Percentiles rank a stretch among this genome's conserved stretches.
Evolutionary conservation across 2,888 invertebrate species (phyloP).

Genomic region (Acanthococcus lagerstroemiae): DNA sequence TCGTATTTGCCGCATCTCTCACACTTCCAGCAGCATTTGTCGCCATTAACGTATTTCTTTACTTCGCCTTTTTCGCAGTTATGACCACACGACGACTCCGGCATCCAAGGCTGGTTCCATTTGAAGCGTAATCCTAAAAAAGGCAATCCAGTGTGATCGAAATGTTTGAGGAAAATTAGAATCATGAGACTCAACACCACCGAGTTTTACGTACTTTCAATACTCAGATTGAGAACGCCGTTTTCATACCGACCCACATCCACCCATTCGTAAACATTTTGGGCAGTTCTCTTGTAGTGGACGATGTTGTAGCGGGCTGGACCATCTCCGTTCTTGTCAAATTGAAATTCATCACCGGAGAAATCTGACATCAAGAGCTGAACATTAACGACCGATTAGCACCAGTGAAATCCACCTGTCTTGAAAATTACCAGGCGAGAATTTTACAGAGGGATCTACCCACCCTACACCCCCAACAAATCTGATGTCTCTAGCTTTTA

Average conservation of each 20-base stretch:
- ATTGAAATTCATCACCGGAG: constrained; percentile 75
- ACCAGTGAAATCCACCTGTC: too few relatives aligned
- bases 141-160: too few relatives aligned
- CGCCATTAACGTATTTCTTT: constrained; percentile 83
- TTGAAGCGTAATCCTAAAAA: constrained; percentile 70
- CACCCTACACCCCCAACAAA: too few relatives aligned
- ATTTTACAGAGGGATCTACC: too few relatives aligned
- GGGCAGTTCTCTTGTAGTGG: constrained; percentile 75
- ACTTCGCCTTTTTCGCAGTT: constrained; percentile 83
- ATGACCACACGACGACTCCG: constrained; percentile 81
- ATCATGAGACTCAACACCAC: too few relatives aligned
- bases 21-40: constrained; percentile 91
- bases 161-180: too few relatives aligned
- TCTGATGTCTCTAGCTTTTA: too few relatives aligned
- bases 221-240: constrained; percentile 65
- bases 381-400: too few relatives aligned
- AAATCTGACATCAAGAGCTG: too few relatives aligned
- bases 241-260: constrained; percentile 78
- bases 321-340: constrained; percentile 83
- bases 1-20: constrained; percentile 81
- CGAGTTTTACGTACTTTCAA: constrained; percentile 59
- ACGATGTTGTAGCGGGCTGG: constrained; percentile 92
- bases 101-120: constrained; percentile 63
- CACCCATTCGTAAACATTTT: constrained; percentile 70
- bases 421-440: too few relatives aligned